phyloP scores from a whole-genome alignment of 2,113 vertebrate genomes.

The Nibea albiflora region DNA sequence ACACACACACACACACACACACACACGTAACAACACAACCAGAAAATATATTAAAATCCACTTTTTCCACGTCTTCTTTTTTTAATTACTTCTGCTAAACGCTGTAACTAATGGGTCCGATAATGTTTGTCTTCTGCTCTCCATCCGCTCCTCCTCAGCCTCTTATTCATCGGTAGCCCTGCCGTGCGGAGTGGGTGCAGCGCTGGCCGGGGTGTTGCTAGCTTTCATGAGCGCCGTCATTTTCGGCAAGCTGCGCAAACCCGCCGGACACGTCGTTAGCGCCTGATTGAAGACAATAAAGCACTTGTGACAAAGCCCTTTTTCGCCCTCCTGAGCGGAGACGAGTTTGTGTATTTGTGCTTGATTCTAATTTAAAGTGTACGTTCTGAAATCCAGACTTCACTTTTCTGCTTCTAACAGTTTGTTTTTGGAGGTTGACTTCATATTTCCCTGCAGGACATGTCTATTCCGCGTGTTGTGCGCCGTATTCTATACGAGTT shows the following conservation, averaged over 20 bases:
- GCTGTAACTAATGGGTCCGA: constrained; percentile 1
- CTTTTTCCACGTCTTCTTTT: background rate
- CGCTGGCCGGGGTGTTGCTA: constrained; percentile 37
- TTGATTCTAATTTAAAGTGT: no score
- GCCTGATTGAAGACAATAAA: constrained; percentile 67
- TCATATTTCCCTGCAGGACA: background rate
- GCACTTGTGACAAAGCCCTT: background rate
- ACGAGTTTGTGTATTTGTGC: no score
- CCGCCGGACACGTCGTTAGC: background rate
- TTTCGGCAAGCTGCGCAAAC: constrained; percentile 33
- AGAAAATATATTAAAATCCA: background rate
- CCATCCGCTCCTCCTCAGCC: constrained; percentile 24
- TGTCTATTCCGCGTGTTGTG: background rate
- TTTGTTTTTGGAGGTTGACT: background rate
- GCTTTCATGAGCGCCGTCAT: constrained; percentile 19
- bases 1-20: background rate
- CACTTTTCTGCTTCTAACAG: background rate
- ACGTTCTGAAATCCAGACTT: no score
- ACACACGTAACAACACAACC: background rate
- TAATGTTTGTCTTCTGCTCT: constrained; percentile 17
- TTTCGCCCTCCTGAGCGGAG: background rate
- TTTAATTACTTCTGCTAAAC: background rate
- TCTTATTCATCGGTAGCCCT: constrained; percentile 11
- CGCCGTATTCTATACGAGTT: background rate
- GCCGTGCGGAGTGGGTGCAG: constrained; percentile 38